A percentile compares a stretch with the other conserved stretches of the same genome.
Evolutionary conservation across 1,140 invertebrate species (phyloP).

Genomic region (Drosophila varians): DNA sequence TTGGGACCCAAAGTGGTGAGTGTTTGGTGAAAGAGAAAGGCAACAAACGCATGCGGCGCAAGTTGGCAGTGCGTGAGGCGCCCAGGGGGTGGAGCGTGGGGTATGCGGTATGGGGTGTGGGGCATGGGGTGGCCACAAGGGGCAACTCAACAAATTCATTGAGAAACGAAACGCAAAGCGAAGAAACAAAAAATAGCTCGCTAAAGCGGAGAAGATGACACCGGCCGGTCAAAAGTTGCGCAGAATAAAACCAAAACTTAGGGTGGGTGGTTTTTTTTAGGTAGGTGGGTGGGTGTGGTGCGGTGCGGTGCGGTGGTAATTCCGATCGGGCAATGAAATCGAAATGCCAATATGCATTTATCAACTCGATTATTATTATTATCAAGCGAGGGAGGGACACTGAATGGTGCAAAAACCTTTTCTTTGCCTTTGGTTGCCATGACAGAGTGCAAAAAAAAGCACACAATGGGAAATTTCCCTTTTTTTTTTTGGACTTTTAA

Average conservation of each 20-base stretch:
- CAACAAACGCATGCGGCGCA: constrained; percentile 53
- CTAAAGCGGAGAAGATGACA: constrained; percentile 61
- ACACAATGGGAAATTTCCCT: constrained; percentile 7
- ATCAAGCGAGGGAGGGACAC: constrained; percentile 2
- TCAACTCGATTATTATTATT: constrained; percentile 42
- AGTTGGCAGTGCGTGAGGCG: constrained; percentile 53
- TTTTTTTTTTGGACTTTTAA: constrained; percentile 44
- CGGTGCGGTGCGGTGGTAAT: no score
- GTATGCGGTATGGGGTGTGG: not conserved
- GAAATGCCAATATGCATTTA: constrained; percentile 51
- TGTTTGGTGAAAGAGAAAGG: constrained; percentile 79
- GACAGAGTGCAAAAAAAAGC: constrained; percentile 26
- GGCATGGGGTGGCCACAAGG: not conserved
- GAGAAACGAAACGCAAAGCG: constrained; percentile 59
- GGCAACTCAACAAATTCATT: constrained; percentile 57
- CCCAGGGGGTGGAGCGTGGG: constrained; percentile 4
- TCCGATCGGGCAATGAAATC: constrained; percentile 34
- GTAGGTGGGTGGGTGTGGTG: constrained; percentile 25
- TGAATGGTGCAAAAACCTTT: constrained; percentile 1
- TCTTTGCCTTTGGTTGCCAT: constrained; percentile 23
- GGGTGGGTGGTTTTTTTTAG: not conserved
- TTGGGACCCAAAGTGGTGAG: constrained; percentile 48
- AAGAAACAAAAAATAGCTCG: constrained; percentile 35
- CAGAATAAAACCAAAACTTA: constrained; percentile 24
- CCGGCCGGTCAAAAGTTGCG: constrained; percentile 66